Evolutionary conservation across 2,888 invertebrate species (phyloP).

Genomic region (Lepidonotus clava): DNA sequence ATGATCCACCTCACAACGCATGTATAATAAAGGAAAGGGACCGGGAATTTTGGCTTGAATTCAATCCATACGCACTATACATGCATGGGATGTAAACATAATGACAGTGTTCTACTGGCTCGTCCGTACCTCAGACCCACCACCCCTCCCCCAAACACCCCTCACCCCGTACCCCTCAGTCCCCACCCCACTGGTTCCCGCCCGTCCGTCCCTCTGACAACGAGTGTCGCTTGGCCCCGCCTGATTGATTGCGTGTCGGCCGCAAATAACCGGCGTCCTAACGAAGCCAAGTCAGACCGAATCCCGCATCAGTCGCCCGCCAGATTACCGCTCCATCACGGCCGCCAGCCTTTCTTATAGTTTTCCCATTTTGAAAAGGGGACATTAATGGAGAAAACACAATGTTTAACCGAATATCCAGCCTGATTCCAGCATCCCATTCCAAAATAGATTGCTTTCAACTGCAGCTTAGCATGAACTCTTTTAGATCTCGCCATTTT

Average conservation of each 20-base stretch:
- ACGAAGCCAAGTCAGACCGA: conserved; percentile 25
- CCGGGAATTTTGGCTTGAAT: too few species aligned
- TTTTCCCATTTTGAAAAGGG: conserved; percentile 41
- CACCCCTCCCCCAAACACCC: neutral
- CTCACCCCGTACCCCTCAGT: neutral
- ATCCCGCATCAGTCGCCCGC: neutral
- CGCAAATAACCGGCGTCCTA: conserved; percentile 8
- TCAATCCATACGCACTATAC: too few species aligned
- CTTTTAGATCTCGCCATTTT: neutral
- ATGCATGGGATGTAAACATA: too few species aligned
- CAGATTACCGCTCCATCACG: conserved; percentile 33
- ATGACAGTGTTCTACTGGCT: too few species aligned
- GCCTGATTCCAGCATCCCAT: conserved; percentile 37
- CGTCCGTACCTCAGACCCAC: too few species aligned
- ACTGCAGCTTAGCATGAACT: conserved; percentile 39
- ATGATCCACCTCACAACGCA: too few species aligned
- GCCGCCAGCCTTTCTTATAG: neutral
- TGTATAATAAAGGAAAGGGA: too few species aligned
- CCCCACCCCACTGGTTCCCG: neutral
- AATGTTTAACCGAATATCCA: conserved; percentile 36
- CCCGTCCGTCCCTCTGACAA: neutral
- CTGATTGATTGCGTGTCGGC: conserved; percentile 31
- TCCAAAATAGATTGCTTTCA: conserved; percentile 48
- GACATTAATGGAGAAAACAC: conserved; percentile 7
- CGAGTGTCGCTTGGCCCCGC: neutral